Evolutionary conservation across 1,140 invertebrate genomes (phyloP).

Genomic region (Aricia agestis): DNA sequence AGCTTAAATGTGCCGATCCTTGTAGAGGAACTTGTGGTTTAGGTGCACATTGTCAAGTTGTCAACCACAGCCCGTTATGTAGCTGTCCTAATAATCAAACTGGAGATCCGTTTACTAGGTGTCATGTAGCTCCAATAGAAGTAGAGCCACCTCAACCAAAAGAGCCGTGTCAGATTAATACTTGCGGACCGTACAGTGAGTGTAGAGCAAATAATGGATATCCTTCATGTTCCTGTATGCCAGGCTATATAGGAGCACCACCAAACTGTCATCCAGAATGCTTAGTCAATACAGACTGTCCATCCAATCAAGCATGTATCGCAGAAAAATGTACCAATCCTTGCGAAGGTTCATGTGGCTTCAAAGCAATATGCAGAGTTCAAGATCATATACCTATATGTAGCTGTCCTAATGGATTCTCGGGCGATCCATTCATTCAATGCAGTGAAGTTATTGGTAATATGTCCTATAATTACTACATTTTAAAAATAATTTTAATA

Average conservation of each 20-base stretch:
- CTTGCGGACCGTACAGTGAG: slow-evolving; percentile 85
- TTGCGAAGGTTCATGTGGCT: slow-evolving; percentile 87
- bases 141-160: slow-evolving; percentile 41
- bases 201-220: slow-evolving; percentile 78
- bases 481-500: no score
- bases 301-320: slow-evolving; percentile 85
- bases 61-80: slow-evolving; percentile 86
- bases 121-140: slow-evolving; percentile 74
- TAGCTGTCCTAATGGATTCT: slow-evolving; percentile 82
- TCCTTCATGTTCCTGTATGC: slow-evolving; percentile 83
- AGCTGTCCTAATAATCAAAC: slow-evolving; percentile 82
- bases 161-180: slow-evolving; percentile 83
- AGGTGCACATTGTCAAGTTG: slow-evolving; percentile 82
- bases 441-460: slow-evolving; percentile 76
- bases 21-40: slow-evolving; percentile 83
- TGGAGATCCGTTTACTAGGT: slow-evolving; percentile 81
- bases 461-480: neutral
- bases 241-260: slow-evolving; percentile 85
- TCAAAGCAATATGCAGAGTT: slow-evolving; percentile 84
- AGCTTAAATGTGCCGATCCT: slow-evolving; percentile 83
- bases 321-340: slow-evolving; percentile 87
- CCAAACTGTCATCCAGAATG: slow-evolving; percentile 89
- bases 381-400: slow-evolving; percentile 87
- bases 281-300: slow-evolving; percentile 86
- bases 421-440: slow-evolving; percentile 86